A percentile compares a stretch with the other conserved stretches of the same genome.
Evolutionary conservation across 2,113 vertebrate species (phyloP).

Genomic region (Channa argus): DNA sequence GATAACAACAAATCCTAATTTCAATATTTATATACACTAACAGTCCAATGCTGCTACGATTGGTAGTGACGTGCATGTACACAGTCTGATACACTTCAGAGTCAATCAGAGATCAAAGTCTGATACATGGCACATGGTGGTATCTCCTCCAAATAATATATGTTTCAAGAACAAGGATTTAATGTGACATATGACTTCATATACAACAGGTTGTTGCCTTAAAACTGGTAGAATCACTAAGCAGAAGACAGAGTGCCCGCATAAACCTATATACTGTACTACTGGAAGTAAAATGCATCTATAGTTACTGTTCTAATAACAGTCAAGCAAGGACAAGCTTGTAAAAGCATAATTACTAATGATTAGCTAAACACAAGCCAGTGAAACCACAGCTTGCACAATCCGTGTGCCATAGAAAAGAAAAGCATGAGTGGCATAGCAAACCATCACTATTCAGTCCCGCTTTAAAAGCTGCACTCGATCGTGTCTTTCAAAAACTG

Average conservation of each 20-base stretch:
- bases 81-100: conserved; percentile 9
- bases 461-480: conserved; percentile 74
- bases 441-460: conserved; percentile 65
- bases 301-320: conserved; percentile 19
- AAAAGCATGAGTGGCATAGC: conserved; percentile 65
- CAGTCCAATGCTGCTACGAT: conserved; percentile 2
- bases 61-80: conserved; percentile 13
- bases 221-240: conserved; percentile 9
- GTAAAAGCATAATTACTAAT: conserved; percentile 54
- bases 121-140: conserved; percentile 29
- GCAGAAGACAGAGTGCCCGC: not conserved
- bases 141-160: conserved; percentile 33
- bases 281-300: conserved; percentile 1
- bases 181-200: conserved; percentile 36
- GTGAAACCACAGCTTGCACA: conserved; percentile 53
- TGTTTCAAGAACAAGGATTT: conserved; percentile 40
- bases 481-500: conserved; percentile 78
- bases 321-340: conserved; percentile 60
- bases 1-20: conserved; percentile 68
- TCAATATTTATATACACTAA: conserved; percentile 48
- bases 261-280: conserved; percentile 8
- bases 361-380: conserved; percentile 65
- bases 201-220: conserved; percentile 29
- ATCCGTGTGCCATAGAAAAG: conserved; percentile 29
- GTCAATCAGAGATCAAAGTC: conserved; percentile 43